phyloP scores from a whole-genome alignment of 2,888 invertebrate species.

The Augiades crinisus region DNA sequence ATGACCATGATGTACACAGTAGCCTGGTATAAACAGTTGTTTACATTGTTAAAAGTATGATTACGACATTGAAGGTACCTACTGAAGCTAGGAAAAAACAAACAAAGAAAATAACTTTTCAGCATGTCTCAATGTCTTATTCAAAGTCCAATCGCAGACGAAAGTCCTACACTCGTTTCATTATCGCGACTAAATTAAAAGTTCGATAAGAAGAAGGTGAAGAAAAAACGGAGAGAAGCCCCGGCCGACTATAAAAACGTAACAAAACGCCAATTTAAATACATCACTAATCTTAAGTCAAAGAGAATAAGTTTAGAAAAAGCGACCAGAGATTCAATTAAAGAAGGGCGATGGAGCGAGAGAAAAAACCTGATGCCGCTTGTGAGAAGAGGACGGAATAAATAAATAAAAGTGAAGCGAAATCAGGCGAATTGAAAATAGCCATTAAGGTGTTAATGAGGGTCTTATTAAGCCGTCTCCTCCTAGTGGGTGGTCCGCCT shows the following conservation, averaged over 20 bases:
- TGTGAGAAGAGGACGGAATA: constrained; percentile 52
- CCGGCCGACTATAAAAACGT: constrained; percentile 65
- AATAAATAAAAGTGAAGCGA: constrained; percentile 73
- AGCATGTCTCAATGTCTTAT: constrained; percentile 33
- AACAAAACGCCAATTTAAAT: constrained; percentile 78
- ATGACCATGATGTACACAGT: too few relatives aligned
- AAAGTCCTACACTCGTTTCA: constrained; percentile 38
- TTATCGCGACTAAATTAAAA: constrained; percentile 66
- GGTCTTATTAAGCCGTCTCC: constrained; percentile 80
- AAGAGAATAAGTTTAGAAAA: constrained; percentile 77
- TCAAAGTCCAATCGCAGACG: constrained; percentile 24
- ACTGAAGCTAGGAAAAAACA: constrained; percentile 4
- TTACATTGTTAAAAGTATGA: too few relatives aligned
- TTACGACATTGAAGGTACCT: too few relatives aligned
- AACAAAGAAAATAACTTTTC: constrained; percentile 26
- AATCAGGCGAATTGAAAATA: constrained; percentile 79
- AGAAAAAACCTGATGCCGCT: constrained; percentile 46
- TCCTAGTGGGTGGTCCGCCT: constrained; percentile 75
- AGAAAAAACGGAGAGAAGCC: constrained; percentile 42
- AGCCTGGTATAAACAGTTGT: too few relatives aligned
- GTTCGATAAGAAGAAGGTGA: constrained; percentile 53
- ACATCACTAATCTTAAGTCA: constrained; percentile 79
- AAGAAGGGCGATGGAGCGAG: constrained; percentile 57
- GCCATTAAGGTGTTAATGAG: constrained; percentile 81
- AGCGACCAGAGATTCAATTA: constrained; percentile 75